These are phyloP conservation scores for Dicentrarchus labrax DNA, from an alignment of 2,113 vertebrate species.

Conservation along the genomic window DNA sequence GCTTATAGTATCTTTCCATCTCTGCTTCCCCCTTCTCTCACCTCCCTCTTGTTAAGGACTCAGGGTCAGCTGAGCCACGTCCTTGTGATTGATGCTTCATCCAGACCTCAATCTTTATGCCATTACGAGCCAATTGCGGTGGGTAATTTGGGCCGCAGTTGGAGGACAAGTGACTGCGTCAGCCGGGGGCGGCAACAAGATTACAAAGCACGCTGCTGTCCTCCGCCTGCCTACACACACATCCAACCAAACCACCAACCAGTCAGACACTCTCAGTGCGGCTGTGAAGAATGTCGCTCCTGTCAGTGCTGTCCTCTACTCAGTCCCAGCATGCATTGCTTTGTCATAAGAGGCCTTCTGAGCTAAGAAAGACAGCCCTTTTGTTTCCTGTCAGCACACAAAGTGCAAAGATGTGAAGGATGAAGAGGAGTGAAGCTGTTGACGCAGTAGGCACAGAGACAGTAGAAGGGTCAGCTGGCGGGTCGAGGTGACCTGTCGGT, in stretches of 20 bases:
- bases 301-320: constrained; percentile 18
- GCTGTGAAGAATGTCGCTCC: constrained; percentile 42
- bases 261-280: background rate
- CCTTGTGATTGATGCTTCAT: constrained; percentile 68
- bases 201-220: constrained; percentile 73
- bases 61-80: constrained; percentile 59
- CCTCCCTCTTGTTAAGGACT: constrained; percentile 30
- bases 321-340: constrained; percentile 46
- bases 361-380: constrained; percentile 44
- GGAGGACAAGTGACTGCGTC: constrained; percentile 59
- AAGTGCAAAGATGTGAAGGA: constrained; percentile 24
- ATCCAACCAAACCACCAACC: background rate
- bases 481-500: constrained; percentile 1
- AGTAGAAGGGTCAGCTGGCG: background rate
- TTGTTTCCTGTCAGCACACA: background rate
- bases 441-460: constrained; percentile 16
- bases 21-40: background rate
- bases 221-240: constrained; percentile 18
- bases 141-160: constrained; percentile 60
- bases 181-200: background rate
- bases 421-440: constrained; percentile 15
- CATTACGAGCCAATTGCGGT: constrained; percentile 62
- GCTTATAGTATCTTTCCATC: background rate
- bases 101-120: constrained; percentile 69
- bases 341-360: constrained; percentile 52